Evolutionary conservation across 92 coral and sea anemone species (phyloP).

Genomic region (Desmophyllum pertusum): DNA sequence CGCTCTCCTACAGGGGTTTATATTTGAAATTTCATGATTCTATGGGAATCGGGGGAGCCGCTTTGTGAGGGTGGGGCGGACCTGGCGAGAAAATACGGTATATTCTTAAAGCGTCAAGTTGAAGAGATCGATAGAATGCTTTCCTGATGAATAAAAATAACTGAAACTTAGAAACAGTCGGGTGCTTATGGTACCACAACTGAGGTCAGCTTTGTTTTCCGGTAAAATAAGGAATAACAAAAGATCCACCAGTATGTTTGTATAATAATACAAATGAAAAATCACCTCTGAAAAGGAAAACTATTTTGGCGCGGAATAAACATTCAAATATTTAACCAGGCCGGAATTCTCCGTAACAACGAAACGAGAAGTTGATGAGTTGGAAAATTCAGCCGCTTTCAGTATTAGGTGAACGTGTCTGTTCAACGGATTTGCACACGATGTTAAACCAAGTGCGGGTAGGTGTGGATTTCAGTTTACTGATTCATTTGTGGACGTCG

Average conservation of each 20-base stretch:
- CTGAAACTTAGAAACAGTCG: not conserved
- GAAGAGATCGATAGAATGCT: too few relatives aligned
- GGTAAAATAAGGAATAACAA: conserved; percentile 9
- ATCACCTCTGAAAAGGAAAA: not conserved
- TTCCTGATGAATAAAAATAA: not conserved
- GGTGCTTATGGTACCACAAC: conserved; percentile 1
- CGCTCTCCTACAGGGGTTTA: too few relatives aligned
- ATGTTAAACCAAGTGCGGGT: not conserved
- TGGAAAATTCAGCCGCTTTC: too few relatives aligned
- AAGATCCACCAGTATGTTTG: conserved; percentile 6
- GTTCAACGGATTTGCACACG: not conserved
- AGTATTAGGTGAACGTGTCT: too few relatives aligned
- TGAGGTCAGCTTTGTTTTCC: not conserved
- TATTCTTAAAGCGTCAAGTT: too few relatives aligned
- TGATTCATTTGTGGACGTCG: not conserved
- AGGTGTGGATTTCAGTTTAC: not conserved
- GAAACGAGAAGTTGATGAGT: not conserved
- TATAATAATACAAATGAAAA: not conserved
- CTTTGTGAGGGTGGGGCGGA: too few relatives aligned
- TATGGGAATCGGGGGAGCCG: too few relatives aligned
- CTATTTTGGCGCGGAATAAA: not conserved
- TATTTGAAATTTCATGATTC: too few relatives aligned
- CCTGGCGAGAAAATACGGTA: too few relatives aligned
- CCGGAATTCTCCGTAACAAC: not conserved
- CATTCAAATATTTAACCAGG: not conserved